These are phyloP conservation scores for Peribatodes rhomboidaria DNA, from an alignment of 2,888 invertebrate species.

Conservation along the genomic window DNA sequence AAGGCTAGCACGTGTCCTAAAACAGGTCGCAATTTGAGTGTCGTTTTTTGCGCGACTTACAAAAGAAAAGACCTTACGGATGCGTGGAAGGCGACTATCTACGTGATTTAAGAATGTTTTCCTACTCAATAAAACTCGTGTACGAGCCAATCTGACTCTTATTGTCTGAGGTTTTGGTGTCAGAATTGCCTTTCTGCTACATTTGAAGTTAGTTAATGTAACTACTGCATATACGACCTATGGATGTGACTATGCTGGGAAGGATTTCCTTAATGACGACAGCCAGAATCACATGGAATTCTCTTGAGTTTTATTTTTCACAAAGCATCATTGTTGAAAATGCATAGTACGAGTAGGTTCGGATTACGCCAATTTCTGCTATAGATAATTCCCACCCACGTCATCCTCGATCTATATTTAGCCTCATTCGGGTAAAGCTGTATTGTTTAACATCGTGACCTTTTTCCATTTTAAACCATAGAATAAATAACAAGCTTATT, in stretches of 20 bases:
- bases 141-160: conserved; percentile 29
- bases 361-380: not conserved
- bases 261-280: conserved; percentile 23
- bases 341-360: not conserved
- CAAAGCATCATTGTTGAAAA: not conserved
- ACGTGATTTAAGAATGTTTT: conserved; percentile 45
- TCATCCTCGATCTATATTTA: conserved; percentile 10
- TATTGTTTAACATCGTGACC: conserved; percentile 1
- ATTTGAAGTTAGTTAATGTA: conserved; percentile 27
- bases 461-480: conserved; percentile 8
- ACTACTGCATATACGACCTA: conserved; percentile 22
- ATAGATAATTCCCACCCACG: not conserved
- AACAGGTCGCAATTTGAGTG: conserved; percentile 14
- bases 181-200: conserved; percentile 15
- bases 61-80: conserved; percentile 31
- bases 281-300: not conserved
- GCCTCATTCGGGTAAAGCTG: not conserved
- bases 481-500: conserved; percentile 14
- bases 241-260: conserved; percentile 12
- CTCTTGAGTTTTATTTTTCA: not conserved
- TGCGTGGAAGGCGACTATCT: conserved; percentile 31
- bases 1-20: conserved; percentile 11
- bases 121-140: conserved; percentile 34
- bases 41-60: conserved; percentile 19
- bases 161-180: conserved; percentile 17